Evolutionary conservation across 2,797 vertebrate genomes (phyloP).

Genomic region (Siniperca undulata): DNA sequence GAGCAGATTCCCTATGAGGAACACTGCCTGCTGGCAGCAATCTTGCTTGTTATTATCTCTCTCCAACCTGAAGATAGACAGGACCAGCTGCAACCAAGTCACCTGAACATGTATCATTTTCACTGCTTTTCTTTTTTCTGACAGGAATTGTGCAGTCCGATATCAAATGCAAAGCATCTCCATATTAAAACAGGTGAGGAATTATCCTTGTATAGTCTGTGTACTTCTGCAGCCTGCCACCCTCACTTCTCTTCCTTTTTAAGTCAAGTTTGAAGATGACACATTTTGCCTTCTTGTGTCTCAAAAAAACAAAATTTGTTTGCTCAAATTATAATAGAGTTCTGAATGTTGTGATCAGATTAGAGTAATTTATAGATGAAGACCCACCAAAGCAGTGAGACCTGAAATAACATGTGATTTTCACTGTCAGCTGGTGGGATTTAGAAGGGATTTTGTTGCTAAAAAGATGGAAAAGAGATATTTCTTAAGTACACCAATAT

Average conservation of each 20-base stretch:
- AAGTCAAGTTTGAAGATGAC: constrained; percentile 38
- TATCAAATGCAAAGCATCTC: constrained; percentile 34
- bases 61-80: constrained; percentile 59
- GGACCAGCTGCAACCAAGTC: constrained; percentile 64
- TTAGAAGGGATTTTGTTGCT: constrained; percentile 23
- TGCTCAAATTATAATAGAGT: constrained; percentile 41
- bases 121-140: constrained; percentile 34
- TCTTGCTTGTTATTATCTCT: constrained; percentile 61
- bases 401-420: constrained; percentile 33
- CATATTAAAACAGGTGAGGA: constrained; percentile 39
- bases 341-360: constrained; percentile 56
- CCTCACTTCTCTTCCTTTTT: constrained; percentile 7
- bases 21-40: constrained; percentile 62
- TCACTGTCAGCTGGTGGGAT: constrained; percentile 12
- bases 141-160: constrained; percentile 43
- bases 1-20: constrained; percentile 54
- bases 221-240: constrained; percentile 28
- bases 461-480: constrained; percentile 25
- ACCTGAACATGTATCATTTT: constrained; percentile 61
- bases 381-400: constrained; percentile 1
- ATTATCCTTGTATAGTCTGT: constrained; percentile 46
- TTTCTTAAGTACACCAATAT: constrained; percentile 41
- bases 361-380: constrained; percentile 49
- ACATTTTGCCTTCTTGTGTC: constrained; percentile 20
- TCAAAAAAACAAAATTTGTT: constrained; percentile 37